Percentiles rank a stretch among this genome's conserved stretches.
These are phyloP conservation scores for Lepilemur septentrionalis DNA, from an alignment of 2,797 vertebrate genomes.

Conservation along the genomic window DNA sequence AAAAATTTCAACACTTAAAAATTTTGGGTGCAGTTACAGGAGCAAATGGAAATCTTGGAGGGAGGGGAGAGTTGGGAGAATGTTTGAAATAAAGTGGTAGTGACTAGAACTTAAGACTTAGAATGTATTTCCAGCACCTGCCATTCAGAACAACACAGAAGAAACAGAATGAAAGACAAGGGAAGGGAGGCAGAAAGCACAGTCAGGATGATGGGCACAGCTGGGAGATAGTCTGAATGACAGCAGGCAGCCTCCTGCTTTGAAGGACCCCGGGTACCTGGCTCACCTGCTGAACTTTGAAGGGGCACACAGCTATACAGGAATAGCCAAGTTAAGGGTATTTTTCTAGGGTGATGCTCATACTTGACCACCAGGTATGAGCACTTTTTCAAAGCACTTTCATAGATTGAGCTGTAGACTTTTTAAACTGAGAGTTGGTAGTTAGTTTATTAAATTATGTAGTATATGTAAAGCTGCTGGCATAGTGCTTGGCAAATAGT, in stretches of 20 bases:
- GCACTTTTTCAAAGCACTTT: background rate
- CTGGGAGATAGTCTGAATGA: background rate
- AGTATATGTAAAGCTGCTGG: background rate
- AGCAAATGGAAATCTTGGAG: background rate
- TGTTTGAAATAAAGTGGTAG: background rate
- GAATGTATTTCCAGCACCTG: background rate
- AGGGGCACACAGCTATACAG: rapidly evolving
- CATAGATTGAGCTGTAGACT: background rate
- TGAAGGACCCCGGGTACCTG: background rate
- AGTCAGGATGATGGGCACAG: background rate
- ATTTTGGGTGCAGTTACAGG: background rate
- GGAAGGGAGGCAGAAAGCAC: background rate
- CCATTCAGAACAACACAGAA: background rate
- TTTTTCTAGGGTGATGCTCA: background rate
- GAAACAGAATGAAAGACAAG: rapidly evolving
- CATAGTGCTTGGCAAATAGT: background rate
- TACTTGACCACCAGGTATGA: background rate
- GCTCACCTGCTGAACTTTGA: rapidly evolving
- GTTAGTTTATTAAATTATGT: rapidly evolving
- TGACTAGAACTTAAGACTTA: background rate
- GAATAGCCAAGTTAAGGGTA: background rate
- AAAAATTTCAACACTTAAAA: background rate
- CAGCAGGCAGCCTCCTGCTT: background rate
- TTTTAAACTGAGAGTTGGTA: background rate
- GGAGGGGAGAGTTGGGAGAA: background rate